Evolutionary conservation across 2,797 vertebrate genomes (phyloP).

Genomic region (Sebastes cheni): DNA sequence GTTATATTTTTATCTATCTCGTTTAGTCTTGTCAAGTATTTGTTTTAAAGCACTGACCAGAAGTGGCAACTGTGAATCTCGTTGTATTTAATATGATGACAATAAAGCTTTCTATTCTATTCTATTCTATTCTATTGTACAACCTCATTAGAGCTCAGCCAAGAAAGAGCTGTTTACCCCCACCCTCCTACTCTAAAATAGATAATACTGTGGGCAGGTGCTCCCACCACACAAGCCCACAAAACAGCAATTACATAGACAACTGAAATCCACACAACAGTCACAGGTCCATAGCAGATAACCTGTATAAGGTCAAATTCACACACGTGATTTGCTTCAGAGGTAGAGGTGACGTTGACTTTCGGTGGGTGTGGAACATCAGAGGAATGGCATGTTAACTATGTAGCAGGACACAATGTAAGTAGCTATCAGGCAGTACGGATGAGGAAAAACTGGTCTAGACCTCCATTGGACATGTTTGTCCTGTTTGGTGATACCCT

Average conservation of each 20-base stretch:
- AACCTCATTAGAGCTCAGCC: neutral
- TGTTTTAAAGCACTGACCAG: no score
- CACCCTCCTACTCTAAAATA: neutral
- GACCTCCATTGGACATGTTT: slow-evolving; percentile 4
- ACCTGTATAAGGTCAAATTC: neutral
- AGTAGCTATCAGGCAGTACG: slow-evolving; percentile 23
- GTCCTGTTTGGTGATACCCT: slow-evolving; percentile 20
- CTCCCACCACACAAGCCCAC: neutral
- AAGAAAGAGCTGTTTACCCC: neutral
- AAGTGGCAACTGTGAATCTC: no score
- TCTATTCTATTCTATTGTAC: no score
- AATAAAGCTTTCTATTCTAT: no score
- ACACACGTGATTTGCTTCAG: neutral
- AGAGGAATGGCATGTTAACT: slow-evolving; percentile 58
- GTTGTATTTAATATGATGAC: no score
- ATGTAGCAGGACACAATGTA: slow-evolving; percentile 45
- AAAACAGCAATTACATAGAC: neutral
- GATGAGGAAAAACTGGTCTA: slow-evolving; percentile 27
- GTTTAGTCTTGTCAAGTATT: no score
- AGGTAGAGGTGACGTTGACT: slow-evolving; percentile 26
- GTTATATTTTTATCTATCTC: no score
- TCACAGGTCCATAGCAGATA: neutral
- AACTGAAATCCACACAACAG: neutral
- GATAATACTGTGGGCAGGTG: neutral
- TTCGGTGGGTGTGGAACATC: slow-evolving; percentile 39